phyloP scores from a whole-genome alignment of 2,888 invertebrate genomes.

The Tetropium fuscum region DNA sequence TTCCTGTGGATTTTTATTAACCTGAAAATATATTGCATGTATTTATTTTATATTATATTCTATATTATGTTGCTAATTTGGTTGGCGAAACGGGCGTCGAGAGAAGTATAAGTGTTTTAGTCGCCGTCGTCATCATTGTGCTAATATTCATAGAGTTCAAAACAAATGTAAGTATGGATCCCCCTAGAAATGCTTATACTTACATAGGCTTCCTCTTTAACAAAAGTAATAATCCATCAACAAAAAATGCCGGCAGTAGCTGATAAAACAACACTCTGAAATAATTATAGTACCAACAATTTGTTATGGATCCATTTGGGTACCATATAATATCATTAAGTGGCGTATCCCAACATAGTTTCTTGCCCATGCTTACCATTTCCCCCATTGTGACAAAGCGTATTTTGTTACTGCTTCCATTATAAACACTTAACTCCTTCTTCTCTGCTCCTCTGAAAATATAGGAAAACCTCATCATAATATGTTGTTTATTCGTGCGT shows the following conservation, averaged over 20 bases:
- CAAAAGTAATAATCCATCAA: constrained; percentile 76
- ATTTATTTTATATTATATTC: no score
- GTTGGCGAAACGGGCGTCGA: not conserved
- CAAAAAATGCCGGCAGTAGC: constrained; percentile 80
- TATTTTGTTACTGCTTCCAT: constrained; percentile 80
- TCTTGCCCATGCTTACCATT: constrained; percentile 70
- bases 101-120: not conserved
- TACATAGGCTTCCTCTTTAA: constrained; percentile 79
- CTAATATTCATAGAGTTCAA: not conserved
- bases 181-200: constrained; percentile 19
- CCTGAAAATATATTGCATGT: constrained; percentile 66
- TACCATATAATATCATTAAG: constrained; percentile 80
- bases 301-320: constrained; percentile 72
- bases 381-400: constrained; percentile 77
- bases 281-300: constrained; percentile 72
- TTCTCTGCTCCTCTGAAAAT: constrained; percentile 29
- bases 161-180: not conserved
- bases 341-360: constrained; percentile 70
- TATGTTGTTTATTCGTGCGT: no score
- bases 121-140: no score
- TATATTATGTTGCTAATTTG: no score
- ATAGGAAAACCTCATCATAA: no score
- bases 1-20: constrained; percentile 82
- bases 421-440: constrained; percentile 77
- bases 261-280: constrained; percentile 79